phyloP scores from a whole-genome alignment of 2,113 vertebrate genomes.

The Centropus unirufus region DNA sequence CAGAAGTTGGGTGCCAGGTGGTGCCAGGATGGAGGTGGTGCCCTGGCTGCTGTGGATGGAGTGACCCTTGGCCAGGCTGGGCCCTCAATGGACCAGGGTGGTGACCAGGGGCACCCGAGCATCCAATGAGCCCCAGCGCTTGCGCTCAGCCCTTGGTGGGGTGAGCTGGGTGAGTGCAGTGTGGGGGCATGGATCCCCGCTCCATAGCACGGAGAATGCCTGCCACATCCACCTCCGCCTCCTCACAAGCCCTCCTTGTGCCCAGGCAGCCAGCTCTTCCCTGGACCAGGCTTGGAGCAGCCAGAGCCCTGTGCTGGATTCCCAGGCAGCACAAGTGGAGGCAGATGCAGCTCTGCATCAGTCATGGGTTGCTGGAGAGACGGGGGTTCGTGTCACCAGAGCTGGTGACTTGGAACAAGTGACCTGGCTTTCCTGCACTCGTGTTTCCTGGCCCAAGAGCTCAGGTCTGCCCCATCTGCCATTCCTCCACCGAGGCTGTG shows the following conservation, averaged over 20 bases:
- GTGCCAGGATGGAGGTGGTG: not conserved
- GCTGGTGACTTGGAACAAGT: not conserved
- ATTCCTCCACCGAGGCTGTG: not conserved
- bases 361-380: not conserved
- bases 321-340: not conserved
- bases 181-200: rapidly evolving
- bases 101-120: rapidly evolving
- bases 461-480: rapidly evolving
- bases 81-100: not conserved
- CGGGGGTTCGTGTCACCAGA: not conserved
- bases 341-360: rapidly evolving
- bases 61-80: not conserved
- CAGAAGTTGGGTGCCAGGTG: rapidly evolving
- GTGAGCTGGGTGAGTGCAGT: not conserved
- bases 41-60: not conserved
- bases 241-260: rapidly evolving
- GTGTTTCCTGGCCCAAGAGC: not conserved
- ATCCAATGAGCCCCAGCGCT: rapidly evolving
- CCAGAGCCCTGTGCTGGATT: rapidly evolving
- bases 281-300: not conserved
- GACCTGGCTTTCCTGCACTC: rapidly evolving
- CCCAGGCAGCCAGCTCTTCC: not conserved
- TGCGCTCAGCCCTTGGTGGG: rapidly evolving
- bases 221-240: not conserved
- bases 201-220: rapidly evolving